Conservation (phyloP, 2,113 vertebrate genomes). For the Pogona vitticeps region DNA sequence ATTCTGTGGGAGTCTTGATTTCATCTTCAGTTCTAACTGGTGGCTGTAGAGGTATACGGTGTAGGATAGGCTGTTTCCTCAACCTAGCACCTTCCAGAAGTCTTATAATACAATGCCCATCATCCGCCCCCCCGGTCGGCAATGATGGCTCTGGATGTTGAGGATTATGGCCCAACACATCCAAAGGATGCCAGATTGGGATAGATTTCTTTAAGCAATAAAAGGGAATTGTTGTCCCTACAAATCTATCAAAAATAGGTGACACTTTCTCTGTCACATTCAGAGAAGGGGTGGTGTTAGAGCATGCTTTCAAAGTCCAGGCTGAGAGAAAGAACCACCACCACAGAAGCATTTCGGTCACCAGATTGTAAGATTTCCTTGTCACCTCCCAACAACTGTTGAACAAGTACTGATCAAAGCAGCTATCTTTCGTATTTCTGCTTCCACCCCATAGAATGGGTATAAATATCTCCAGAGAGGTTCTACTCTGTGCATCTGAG, state of each 20-base stretch:
- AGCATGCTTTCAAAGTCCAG: no score
- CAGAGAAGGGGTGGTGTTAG: no score
- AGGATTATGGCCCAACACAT: background rate
- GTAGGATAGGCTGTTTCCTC: background rate
- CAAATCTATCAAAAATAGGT: background rate
- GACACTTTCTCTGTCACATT: no score
- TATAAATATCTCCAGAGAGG: no score
- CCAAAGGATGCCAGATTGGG: background rate
- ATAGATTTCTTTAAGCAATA: background rate
- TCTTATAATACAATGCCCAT: background rate
- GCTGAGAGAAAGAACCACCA: no score
- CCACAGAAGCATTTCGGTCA: no score
- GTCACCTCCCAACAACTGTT: no score
- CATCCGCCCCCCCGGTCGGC: background rate
- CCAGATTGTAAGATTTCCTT: no score
- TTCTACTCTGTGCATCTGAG: no score
- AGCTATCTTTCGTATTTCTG: no score
- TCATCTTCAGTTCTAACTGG: background rate
- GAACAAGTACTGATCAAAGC: no score
- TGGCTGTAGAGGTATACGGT: background rate
- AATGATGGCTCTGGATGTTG: background rate
- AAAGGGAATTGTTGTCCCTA: background rate
- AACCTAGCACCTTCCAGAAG: background rate
- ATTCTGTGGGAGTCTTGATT: background rate
- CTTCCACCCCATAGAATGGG: no score